Evolutionary conservation across 1,140 invertebrate species (phyloP).

Genomic region (Callitettix versicolor): DNA sequence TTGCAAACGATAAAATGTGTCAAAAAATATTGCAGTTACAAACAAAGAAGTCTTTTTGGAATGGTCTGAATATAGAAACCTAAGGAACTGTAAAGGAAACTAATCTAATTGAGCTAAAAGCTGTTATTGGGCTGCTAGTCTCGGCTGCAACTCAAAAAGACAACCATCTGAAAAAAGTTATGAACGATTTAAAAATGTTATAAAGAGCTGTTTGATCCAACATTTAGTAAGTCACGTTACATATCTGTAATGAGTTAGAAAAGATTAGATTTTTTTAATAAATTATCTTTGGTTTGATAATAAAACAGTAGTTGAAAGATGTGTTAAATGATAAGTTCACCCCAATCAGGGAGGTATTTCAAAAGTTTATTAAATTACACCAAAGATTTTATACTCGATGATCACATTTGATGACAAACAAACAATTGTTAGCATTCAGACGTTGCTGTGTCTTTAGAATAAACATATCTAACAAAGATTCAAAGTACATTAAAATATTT

Average conservation of each 20-base stretch:
- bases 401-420: slow-evolving; percentile 10
- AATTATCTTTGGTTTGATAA: slow-evolving; percentile 21
- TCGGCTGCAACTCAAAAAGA: slow-evolving; percentile 10
- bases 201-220: slow-evolving; percentile 16
- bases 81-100: slow-evolving; percentile 8
- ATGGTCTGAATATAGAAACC: neutral
- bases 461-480: slow-evolving; percentile 34
- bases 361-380: slow-evolving; percentile 15
- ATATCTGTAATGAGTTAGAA: slow-evolving; percentile 18
- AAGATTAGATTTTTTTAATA: slow-evolving; percentile 22
- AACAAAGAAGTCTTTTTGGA: neutral
- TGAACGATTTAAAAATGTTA: no score
- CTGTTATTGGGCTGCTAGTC: slow-evolving; percentile 13
- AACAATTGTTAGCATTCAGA: slow-evolving; percentile 23
- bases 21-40: slow-evolving; percentile 1
- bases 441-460: slow-evolving; percentile 32
- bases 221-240: slow-evolving; percentile 19
- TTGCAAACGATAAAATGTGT: slow-evolving; percentile 14
- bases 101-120: slow-evolving; percentile 7
- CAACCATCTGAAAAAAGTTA: slow-evolving; percentile 18
- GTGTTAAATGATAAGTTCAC: slow-evolving; percentile 21
- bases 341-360: slow-evolving; percentile 20
- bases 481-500: slow-evolving; percentile 27
- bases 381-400: slow-evolving; percentile 12
- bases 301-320: slow-evolving; percentile 18